Conservation (phyloP, 2,113 vertebrate genomes). For the Actenoides hombroni region DNA sequence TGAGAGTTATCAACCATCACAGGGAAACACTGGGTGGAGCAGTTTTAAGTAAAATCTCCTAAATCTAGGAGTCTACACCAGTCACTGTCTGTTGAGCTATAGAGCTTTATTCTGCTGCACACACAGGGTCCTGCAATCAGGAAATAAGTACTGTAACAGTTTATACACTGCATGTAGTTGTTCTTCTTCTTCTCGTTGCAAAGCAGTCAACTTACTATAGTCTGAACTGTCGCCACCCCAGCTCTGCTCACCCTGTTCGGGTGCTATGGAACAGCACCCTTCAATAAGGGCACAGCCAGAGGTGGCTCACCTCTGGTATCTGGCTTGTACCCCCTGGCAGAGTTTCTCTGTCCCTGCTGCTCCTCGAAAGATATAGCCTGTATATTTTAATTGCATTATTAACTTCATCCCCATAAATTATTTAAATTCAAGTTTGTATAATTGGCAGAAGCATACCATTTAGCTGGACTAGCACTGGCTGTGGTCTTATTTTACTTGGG, state of each 20-base stretch:
- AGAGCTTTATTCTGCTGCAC: not conserved
- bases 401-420: not conserved
- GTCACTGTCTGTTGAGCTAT: not conserved
- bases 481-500: not conserved
- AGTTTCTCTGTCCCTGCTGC: not conserved
- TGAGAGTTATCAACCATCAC: not conserved
- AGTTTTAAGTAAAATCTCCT: not conserved
- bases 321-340: not conserved
- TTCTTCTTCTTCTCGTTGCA: not conserved
- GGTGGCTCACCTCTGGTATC: not conserved
- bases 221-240: not conserved
- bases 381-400: not conserved
- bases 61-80: not conserved
- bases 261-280: rapidly evolving
- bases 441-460: not conserved
- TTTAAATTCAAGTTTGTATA: not conserved
- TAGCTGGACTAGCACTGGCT: not conserved
- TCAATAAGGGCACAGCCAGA: not conserved
- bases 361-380: not conserved
- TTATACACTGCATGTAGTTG: not conserved
- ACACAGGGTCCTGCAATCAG: not conserved
- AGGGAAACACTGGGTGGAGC: not conserved
- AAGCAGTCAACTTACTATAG: not conserved
- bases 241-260: rapidly evolving
- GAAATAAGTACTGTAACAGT: not conserved